phyloP scores from a whole-genome alignment of 2,797 vertebrate genomes.

The Otus scops region DNA sequence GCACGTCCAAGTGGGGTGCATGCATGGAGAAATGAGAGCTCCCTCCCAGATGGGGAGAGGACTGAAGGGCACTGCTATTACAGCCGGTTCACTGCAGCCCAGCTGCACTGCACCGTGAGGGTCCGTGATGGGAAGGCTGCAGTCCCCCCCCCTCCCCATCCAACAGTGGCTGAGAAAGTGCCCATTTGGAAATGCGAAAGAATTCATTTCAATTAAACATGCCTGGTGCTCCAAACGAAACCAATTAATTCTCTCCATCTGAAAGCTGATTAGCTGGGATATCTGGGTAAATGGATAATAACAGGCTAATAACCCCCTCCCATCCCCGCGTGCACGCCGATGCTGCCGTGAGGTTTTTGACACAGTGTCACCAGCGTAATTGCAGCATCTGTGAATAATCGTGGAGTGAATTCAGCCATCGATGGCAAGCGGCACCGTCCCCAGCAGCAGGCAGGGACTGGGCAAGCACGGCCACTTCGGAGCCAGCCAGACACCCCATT shows the following conservation, averaged over 20 bases:
- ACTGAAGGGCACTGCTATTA: background rate
- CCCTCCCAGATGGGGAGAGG: background rate
- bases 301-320: conserved; percentile 56
- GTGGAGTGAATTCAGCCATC: background rate
- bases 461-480: rapidly evolving
- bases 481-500: background rate
- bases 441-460: background rate
- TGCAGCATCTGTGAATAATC: conserved; percentile 59
- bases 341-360: background rate
- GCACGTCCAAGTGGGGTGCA: rapidly evolving
- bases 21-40: rapidly evolving
- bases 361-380: background rate
- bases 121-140: background rate
- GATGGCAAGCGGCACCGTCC: background rate
- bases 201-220: conserved; percentile 69
- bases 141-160: background rate
- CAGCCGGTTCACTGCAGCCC: background rate
- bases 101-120: rapidly evolving
- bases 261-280: conserved; percentile 72
- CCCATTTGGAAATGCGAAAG: conserved; percentile 13
- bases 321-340: background rate
- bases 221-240: conserved; percentile 51
- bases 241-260: conserved; percentile 73
- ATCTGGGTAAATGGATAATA: conserved; percentile 68
- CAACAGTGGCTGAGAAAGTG: conserved; percentile 23